Conservation (phyloP, 2,888 invertebrate genomes). For the Brachycybe producta region DNA sequence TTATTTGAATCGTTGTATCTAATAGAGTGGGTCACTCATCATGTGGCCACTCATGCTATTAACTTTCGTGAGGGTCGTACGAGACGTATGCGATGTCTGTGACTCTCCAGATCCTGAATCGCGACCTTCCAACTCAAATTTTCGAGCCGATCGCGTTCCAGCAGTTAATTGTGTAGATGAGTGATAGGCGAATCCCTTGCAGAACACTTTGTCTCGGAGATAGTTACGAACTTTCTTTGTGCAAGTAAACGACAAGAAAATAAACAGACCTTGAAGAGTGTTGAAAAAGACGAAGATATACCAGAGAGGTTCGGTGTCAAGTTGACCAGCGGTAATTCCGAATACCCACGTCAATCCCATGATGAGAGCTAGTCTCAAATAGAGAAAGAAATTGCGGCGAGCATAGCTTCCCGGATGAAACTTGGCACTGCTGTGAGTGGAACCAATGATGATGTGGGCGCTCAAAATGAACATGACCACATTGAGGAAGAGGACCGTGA, state of each 20-base stretch:
- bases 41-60: neutral
- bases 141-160: conserved; percentile 8
- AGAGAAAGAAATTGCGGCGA: conserved; percentile 33
- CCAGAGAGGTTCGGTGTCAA: conserved; percentile 34
- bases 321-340: conserved; percentile 37
- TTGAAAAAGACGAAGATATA: conserved; percentile 38
- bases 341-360: conserved; percentile 41
- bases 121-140: conserved; percentile 19
- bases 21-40: conserved; percentile 1
- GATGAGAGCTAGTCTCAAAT: conserved; percentile 37
- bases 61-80: conserved; percentile 17
- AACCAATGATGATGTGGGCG: conserved; percentile 34
- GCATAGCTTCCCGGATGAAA: conserved; percentile 28
- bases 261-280: conserved; percentile 40
- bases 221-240: conserved; percentile 33
- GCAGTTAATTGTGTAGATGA: neutral
- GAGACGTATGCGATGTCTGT: conserved; percentile 21
- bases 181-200: neutral
- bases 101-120: conserved; percentile 21
- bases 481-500: conserved; percentile 36
- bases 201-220: neutral
- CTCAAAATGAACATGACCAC: conserved; percentile 35
- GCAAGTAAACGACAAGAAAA: conserved; percentile 40
- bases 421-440: conserved; percentile 30
- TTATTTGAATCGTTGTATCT: too few relatives aligned